A percentile compares a stretch with the other conserved stretches of the same genome.
Conservation (phyloP, 1,140 invertebrate genomes). For the roundworm (Caenorhabditis elegans) region DNA sequence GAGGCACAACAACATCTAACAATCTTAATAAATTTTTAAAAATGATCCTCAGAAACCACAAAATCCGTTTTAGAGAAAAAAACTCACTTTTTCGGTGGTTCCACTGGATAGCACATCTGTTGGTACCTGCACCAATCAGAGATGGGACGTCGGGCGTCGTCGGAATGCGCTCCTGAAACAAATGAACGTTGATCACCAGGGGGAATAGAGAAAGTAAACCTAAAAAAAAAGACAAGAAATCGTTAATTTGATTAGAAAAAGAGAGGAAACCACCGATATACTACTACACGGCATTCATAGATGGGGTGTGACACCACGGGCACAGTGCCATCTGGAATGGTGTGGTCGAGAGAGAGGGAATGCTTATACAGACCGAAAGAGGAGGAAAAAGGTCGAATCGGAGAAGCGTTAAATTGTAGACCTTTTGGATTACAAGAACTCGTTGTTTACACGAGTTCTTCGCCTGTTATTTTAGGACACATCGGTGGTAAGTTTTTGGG, state of each 20-base stretch:
- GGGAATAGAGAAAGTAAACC: neutral
- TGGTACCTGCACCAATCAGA: neutral
- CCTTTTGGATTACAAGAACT: slow-evolving; percentile 18
- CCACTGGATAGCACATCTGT: slow-evolving; percentile 28
- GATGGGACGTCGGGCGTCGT: neutral
- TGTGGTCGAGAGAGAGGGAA: neutral
- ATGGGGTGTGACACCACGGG: slow-evolving; percentile 1
- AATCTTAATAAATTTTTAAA: too few species aligned
- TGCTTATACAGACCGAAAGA: too few species aligned
- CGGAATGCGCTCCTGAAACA: neutral
- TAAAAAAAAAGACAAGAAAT: neutral
- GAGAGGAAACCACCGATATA: neutral
- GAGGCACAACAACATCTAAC: too few species aligned
- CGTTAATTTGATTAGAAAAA: slow-evolving; percentile 4
- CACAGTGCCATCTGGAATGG: neutral
- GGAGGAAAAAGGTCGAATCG: neutral
- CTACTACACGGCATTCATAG: neutral
- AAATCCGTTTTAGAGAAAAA: too few species aligned
- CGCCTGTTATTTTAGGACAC: slow-evolving; percentile 1
- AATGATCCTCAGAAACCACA: too few species aligned
- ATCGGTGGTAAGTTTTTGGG: neutral
- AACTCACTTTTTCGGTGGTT: slow-evolving; percentile 17
- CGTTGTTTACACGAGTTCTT: slow-evolving; percentile 29
- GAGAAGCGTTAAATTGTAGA: neutral
- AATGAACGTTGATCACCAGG: slow-evolving; percentile 6